Evolutionary conservation across 2,888 invertebrate species (phyloP).

Genomic region (Eupithecia tripunctaria): DNA sequence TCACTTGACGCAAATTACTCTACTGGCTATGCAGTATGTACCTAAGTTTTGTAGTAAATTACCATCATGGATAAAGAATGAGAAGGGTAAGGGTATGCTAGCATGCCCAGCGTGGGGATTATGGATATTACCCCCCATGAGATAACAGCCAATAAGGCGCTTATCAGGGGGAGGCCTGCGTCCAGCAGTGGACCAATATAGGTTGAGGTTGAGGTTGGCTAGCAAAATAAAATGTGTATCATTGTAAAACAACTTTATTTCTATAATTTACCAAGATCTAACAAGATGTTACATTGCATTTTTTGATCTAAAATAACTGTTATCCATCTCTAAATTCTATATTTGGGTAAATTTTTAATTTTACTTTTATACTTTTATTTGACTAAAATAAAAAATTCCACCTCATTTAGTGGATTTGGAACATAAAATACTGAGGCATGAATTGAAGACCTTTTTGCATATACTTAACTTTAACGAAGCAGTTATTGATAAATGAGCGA

Average conservation of each 20-base stretch:
- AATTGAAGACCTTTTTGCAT: neutral
- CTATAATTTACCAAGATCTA: constrained; percentile 52
- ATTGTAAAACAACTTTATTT: constrained; percentile 58
- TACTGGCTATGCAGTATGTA: too few relatives aligned
- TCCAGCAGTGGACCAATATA: too few relatives aligned
- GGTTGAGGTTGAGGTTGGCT: too few relatives aligned
- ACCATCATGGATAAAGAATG: neutral
- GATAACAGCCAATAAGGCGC: too few relatives aligned
- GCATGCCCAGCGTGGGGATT: too few relatives aligned
- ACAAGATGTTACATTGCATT: constrained; percentile 42
- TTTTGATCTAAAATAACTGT: constrained; percentile 16
- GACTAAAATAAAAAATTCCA: too few relatives aligned
- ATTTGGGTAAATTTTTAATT: constrained; percentile 30
- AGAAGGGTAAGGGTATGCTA: too few relatives aligned
- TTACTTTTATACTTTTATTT: constrained; percentile 15
- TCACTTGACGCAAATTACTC: too few relatives aligned
- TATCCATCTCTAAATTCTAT: constrained; percentile 26
- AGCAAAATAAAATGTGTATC: constrained; percentile 20
- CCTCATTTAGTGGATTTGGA: constrained; percentile 4
- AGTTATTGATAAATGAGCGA: neutral
- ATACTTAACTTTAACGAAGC: neutral
- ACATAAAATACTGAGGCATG: constrained; percentile 7
- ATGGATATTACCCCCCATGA: too few relatives aligned
- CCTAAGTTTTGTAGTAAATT: too few relatives aligned
- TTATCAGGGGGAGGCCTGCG: too few relatives aligned